Evolutionary conservation across 64 coral and sea anemone species (phyloP).

Genomic region (Porites lutea): DNA sequence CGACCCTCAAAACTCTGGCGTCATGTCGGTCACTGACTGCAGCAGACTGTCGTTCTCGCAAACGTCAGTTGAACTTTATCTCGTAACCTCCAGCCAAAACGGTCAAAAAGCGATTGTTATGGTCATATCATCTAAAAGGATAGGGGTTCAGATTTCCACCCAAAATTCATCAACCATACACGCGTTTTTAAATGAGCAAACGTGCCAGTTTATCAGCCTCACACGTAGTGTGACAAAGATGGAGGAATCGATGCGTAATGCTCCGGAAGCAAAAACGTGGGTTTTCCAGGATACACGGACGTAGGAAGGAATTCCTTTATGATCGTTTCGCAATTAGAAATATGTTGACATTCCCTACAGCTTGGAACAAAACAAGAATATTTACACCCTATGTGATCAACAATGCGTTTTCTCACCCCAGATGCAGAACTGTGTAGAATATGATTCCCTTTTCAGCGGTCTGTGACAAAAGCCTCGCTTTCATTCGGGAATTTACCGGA

Average conservation of each 20-base stretch:
- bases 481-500: neutral
- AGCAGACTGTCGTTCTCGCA: no score
- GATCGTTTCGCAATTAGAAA: neutral
- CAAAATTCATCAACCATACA: neutral
- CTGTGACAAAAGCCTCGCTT: neutral
- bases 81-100: neutral
- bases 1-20: neutral
- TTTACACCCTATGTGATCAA: neutral
- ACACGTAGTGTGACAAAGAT: constrained; percentile 23
- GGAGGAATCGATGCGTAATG: neutral
- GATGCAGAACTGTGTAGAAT: no score
- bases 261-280: neutral
- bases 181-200: neutral
- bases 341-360: neutral
- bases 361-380: neutral
- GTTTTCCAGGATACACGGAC: neutral
- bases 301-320: constrained; percentile 35
- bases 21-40: neutral
- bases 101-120: no score
- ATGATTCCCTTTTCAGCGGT: neutral
- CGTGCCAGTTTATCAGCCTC: no score
- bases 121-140: neutral
- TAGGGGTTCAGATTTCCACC: neutral
- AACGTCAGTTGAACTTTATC: neutral
- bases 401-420: no score